Evolutionary conservation across 2,888 invertebrate species (phyloP).

Genomic region (Linnaemya vulpina): DNA sequence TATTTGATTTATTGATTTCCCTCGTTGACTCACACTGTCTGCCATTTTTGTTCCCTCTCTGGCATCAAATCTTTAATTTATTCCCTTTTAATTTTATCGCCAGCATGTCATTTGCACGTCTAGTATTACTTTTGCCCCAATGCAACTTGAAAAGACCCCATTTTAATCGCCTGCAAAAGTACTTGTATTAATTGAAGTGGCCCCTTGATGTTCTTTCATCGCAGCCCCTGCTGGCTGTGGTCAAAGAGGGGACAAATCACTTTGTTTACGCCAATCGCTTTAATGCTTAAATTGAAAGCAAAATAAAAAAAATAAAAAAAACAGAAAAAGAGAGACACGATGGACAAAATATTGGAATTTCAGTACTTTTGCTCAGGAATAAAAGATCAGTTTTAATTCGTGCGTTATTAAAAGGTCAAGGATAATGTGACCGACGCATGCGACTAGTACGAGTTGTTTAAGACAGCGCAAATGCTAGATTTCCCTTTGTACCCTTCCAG

Average conservation of each 20-base stretch:
- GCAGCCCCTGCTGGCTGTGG: conserved; percentile 37
- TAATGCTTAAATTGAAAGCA: conserved; percentile 1
- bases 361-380: neutral
- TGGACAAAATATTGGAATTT: conserved; percentile 31
- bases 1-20: neutral
- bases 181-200: conserved; percentile 40
- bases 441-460: neutral
- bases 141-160: neutral
- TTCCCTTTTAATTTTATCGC: conserved; percentile 7
- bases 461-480: conserved; percentile 7
- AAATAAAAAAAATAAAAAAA: neutral
- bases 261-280: conserved; percentile 66
- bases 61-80: conserved; percentile 47
- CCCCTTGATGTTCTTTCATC: conserved; percentile 1
- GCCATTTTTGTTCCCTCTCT: conserved; percentile 43
- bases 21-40: neutral
- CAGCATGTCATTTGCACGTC: conserved; percentile 19
- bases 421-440: conserved; percentile 42
- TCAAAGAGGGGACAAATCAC: conserved; percentile 64
- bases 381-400: conserved; percentile 56
- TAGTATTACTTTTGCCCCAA: neutral
- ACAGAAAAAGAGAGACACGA: conserved; percentile 19
- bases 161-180: conserved; percentile 13
- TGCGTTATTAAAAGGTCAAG: conserved; percentile 67
- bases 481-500: conserved; percentile 18